phyloP scores from a whole-genome alignment of 2,888 invertebrate genomes.

The Halictus ligatus region DNA sequence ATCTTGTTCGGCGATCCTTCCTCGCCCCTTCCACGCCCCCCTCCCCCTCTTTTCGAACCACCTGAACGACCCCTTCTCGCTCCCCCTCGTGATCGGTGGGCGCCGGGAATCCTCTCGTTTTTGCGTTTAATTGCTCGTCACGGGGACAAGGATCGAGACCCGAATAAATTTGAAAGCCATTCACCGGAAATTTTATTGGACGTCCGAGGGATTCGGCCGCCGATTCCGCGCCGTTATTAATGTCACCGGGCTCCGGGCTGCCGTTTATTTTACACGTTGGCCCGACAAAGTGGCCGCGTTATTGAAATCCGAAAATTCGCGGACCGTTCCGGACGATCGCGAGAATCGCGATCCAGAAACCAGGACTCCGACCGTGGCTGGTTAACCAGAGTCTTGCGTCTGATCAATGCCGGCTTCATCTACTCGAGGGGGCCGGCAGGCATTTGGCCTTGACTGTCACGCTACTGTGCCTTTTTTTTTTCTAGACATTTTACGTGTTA shows the following conservation, averaged over 20 bases:
- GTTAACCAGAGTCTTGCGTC: neutral
- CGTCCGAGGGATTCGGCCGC: conserved; percentile 5
- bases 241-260: neutral
- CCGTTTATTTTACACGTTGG: neutral
- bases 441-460: too few species aligned
- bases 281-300: neutral
- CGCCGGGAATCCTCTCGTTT: conserved; percentile 29
- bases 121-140: conserved; percentile 57
- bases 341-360: neutral
- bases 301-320: conserved; percentile 10
- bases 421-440: too few species aligned
- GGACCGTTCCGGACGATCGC: neutral
- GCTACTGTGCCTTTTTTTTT: too few species aligned
- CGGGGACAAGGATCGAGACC: conserved; percentile 23
- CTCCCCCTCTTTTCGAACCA: neutral
- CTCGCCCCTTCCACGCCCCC: neutral
- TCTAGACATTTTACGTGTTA: too few species aligned
- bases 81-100: neutral
- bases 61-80: neutral
- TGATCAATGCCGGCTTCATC: neutral
- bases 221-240: conserved; percentile 25
- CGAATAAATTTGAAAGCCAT: conserved; percentile 51
- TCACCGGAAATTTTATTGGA: conserved; percentile 42
- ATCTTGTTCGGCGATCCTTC: conserved; percentile 50
- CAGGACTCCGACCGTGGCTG: neutral